These are phyloP conservation scores for Pelusios castaneus DNA, from an alignment of 2,113 vertebrate species.

Conservation along the genomic window DNA sequence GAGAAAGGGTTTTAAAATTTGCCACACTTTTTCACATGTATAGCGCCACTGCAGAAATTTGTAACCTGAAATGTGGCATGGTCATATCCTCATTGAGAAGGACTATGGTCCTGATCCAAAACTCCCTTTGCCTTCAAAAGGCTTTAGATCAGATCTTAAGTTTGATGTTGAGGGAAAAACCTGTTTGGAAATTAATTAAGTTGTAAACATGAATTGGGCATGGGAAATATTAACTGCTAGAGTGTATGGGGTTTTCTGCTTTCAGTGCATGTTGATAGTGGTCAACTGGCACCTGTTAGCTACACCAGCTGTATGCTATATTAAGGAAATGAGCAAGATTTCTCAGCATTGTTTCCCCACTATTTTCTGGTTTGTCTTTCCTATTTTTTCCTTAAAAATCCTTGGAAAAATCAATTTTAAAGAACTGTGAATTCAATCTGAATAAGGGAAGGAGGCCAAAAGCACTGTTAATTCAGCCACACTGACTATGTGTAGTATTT, in stretches of 20 bases:
- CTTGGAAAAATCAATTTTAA: not conserved
- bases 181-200: too few relatives aligned
- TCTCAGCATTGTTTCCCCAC: not conserved
- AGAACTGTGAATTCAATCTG: not conserved
- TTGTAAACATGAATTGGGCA: not conserved
- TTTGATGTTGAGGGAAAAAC: not conserved
- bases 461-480: slow-evolving; percentile 3
- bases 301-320: not conserved
- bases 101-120: not conserved
- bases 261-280: not conserved
- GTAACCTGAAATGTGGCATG: not conserved
- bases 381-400: not conserved
- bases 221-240: not conserved
- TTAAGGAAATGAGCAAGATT: slow-evolving; percentile 2
- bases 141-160: not conserved
- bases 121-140: not conserved
- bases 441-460: not conserved
- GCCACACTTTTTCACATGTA: not conserved
- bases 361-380: not conserved
- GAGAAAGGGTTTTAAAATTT: not conserved
- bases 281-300: not conserved
- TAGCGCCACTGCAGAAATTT: not conserved
- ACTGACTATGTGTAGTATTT: not conserved
- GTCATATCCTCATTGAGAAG: not conserved
- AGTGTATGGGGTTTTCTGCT: not conserved